Percentiles rank a stretch among this genome's conserved stretches.
phyloP scores from a whole-genome alignment of 2,797 vertebrate species.

The Rousettus madagascariensis region DNA sequence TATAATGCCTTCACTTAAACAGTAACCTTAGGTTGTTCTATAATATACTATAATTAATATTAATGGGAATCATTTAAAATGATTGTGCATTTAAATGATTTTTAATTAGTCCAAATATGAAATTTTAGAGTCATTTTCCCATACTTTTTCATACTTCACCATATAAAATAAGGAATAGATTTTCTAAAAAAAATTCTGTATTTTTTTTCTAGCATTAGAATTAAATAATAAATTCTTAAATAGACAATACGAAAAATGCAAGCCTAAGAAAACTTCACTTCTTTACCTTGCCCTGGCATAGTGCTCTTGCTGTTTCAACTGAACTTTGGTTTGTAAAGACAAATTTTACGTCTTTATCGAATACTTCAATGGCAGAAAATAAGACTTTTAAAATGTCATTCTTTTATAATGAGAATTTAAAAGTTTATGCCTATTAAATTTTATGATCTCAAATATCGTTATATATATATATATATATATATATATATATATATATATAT shows the following conservation, averaged over 20 bases:
- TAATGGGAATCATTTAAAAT: not conserved
- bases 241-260: not conserved
- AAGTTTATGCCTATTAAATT: not conserved
- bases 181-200: not conserved
- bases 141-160: not conserved
- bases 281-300: not conserved
- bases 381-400: not conserved
- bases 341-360: constrained; percentile 4
- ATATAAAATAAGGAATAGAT: not conserved
- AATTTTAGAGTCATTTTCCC: not conserved
- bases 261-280: not conserved
- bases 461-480: not conserved
- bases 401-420: not conserved
- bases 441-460: not conserved
- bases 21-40: not conserved
- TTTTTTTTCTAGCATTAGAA: not conserved
- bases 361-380: constrained; percentile 9
- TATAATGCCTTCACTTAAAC: not conserved
- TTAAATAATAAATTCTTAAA: not conserved
- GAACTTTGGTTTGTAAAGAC: not conserved
- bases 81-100: not conserved
- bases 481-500: no score
- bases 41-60: not conserved
- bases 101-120: not conserved
- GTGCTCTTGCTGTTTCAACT: not conserved